Percentiles rank a stretch among this genome's conserved stretches.
Conservation (phyloP, 2,797 vertebrate genomes). For the Ptychadena robeensis region DNA sequence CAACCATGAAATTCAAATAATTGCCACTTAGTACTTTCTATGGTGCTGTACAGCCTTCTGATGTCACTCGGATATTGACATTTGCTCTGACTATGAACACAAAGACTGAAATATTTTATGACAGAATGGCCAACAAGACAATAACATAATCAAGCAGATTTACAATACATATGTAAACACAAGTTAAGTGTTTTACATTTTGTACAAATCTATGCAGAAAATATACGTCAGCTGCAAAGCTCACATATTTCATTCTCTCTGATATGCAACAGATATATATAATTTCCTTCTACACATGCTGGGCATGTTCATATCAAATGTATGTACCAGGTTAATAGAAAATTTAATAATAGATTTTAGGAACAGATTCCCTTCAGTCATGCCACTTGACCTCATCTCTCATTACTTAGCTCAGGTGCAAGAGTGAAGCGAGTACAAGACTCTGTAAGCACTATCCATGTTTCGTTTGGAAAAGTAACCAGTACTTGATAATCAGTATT, state of each 20-base stretch:
- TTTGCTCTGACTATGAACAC: conserved; percentile 20
- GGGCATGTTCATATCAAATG: not conserved
- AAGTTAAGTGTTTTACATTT: not conserved
- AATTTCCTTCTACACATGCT: not conserved
- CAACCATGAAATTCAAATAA: conserved; percentile 60
- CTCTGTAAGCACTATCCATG: not conserved
- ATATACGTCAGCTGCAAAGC: not conserved
- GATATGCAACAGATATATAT: conserved; percentile 10
- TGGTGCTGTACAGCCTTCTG: conserved; percentile 25
- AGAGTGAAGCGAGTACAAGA: not conserved
- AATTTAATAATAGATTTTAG: conserved; percentile 19
- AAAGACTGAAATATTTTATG: not conserved
- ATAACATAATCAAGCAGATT: not conserved
- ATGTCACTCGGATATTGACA: conserved; percentile 31
- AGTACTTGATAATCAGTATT: too few relatives aligned
- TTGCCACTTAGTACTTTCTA: conserved; percentile 49
- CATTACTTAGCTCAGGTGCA: not conserved
- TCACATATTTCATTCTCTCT: conserved; percentile 6
- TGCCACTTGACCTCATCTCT: conserved; percentile 11
- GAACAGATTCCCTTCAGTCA: not conserved
- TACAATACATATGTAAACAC: not conserved
- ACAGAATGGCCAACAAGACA: conserved; percentile 18
- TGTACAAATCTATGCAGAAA: not conserved
- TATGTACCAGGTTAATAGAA: conserved; percentile 10
- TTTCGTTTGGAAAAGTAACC: not conserved